Conservation (phyloP, 1,140 invertebrate species). For the Bombus vancouverensis region DNA sequence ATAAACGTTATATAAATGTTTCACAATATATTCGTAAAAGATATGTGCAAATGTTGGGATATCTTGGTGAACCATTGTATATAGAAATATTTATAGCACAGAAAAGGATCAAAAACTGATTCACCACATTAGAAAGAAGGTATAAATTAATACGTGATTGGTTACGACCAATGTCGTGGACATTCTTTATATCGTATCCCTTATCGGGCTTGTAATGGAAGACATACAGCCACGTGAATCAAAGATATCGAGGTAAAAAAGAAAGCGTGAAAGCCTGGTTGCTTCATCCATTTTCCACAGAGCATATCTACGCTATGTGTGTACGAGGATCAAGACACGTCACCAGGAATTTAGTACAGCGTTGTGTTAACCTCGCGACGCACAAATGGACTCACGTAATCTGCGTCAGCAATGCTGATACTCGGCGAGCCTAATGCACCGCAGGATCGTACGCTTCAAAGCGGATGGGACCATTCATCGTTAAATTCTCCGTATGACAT, state of each 20-base stretch:
- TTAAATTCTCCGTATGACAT: conserved; percentile 8
- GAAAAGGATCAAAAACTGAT: background rate
- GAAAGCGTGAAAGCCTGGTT: conserved; percentile 31
- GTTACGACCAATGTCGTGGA: background rate
- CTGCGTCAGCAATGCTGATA: conserved; percentile 12
- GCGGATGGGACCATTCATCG: conserved; percentile 37
- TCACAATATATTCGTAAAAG: too few species aligned
- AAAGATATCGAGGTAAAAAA: conserved; percentile 7
- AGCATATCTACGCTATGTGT: conserved; percentile 16
- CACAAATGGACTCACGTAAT: conserved; percentile 47
- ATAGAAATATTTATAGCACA: background rate
- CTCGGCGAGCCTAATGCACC: conserved; percentile 40
- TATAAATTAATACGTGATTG: background rate
- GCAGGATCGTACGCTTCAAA: background rate
- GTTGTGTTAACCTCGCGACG: conserved; percentile 22
- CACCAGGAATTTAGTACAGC: conserved; percentile 43
- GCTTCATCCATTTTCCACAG: conserved; percentile 37
- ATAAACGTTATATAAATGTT: background rate
- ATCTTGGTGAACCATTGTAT: too few species aligned
- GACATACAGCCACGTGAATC: background rate
- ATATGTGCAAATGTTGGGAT: too few species aligned
- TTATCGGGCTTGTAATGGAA: conserved; percentile 25
- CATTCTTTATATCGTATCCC: background rate
- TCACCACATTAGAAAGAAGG: background rate
- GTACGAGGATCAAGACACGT: background rate